A percentile compares a stretch with the other conserved stretches of the same genome.
Conservation (phyloP, 1,140 invertebrate genomes). For the roundworm (Caenorhabditis elegans) region WBcel235 BX284604.4:6925001-6925500, state of each 20-base stretch:
- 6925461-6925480: too few species aligned
- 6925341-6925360: conserved; percentile 17
- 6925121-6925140: background rate
- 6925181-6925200: background rate
- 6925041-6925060: background rate
- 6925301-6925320: conserved; percentile 15
- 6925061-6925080: background rate
- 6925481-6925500: too few species aligned
- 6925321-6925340: background rate
- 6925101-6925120: background rate
- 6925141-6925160: background rate
- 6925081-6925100: background rate
- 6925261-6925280: conserved; percentile 3
- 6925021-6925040: background rate
- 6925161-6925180: background rate
- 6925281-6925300: background rate
- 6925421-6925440: too few species aligned
- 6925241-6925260: background rate
- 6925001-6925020: background rate
- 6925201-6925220: background rate
- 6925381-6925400: background rate
- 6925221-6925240: background rate
- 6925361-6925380: background rate
- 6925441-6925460: too few species aligned
- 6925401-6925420: background rate